phyloP scores from a whole-genome alignment of 2,888 invertebrate genomes.

The Uropetala carovei region DNA sequence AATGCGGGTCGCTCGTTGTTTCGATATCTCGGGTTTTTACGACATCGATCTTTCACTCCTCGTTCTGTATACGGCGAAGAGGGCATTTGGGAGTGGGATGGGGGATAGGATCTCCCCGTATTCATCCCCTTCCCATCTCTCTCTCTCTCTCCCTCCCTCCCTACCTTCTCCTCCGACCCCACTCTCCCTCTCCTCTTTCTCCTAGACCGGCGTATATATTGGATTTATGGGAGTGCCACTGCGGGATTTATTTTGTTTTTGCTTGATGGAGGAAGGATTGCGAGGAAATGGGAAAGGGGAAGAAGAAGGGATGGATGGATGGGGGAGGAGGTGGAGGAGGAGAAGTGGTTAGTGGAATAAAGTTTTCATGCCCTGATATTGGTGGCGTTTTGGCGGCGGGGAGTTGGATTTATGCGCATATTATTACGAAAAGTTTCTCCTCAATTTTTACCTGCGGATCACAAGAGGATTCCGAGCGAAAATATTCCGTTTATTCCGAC shows the following conservation, averaged over 20 bases:
- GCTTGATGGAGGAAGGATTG: constrained; percentile 57
- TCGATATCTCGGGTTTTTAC: constrained; percentile 60
- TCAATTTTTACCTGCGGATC: constrained; percentile 54
- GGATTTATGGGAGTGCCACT: constrained; percentile 56
- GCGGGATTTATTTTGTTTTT: constrained; percentile 63
- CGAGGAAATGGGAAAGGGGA: constrained; percentile 26
- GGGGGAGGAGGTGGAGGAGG: neutral
- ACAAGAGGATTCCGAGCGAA: constrained; percentile 33
- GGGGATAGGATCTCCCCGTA: neutral
- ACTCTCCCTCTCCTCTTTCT: neutral
- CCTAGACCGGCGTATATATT: constrained; percentile 37
- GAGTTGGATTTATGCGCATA: constrained; percentile 57
- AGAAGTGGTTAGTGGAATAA: constrained; percentile 54
- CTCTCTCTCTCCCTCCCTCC: neutral
- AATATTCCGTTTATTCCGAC: constrained; percentile 34
- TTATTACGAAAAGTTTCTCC: constrained; percentile 63
- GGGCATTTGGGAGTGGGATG: constrained; percentile 9
- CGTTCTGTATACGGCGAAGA: constrained; percentile 27
- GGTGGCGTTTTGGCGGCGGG: constrained; percentile 24
- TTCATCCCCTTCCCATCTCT: neutral
- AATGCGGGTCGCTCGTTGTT: constrained; percentile 59
- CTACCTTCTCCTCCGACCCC: neutral
- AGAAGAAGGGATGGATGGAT: neutral
- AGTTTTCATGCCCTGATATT: constrained; percentile 63
- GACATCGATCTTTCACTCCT: constrained; percentile 61